Percentiles rank a stretch among this genome's conserved stretches.
phyloP scores from a whole-genome alignment of 2,888 invertebrate species.

The Epicampocera succincta region DNA sequence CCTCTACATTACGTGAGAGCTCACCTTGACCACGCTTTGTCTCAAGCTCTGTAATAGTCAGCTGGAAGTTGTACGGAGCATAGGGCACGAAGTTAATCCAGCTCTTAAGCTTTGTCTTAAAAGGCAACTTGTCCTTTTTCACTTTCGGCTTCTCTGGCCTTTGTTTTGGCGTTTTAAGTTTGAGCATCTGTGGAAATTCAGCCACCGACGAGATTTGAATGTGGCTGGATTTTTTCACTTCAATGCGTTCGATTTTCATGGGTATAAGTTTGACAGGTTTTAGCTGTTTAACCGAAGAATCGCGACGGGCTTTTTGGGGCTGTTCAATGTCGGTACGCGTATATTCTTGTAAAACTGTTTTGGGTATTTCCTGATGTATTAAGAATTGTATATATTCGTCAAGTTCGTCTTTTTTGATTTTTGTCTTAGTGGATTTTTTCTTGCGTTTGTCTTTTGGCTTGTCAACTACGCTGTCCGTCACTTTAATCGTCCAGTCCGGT shows the following conservation, averaged over 20 bases:
- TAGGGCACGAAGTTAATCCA: constrained; percentile 86
- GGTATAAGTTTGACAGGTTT: constrained; percentile 80
- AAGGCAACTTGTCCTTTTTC: constrained; percentile 82
- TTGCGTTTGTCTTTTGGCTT: constrained; percentile 73
- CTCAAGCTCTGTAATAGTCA: constrained; percentile 75
- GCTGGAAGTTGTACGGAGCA: constrained; percentile 83
- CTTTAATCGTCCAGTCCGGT: constrained; percentile 68
- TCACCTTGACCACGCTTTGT: constrained; percentile 85
- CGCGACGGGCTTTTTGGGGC: constrained; percentile 77
- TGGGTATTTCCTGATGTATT: constrained; percentile 81
- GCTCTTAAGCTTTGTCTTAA: constrained; percentile 88
- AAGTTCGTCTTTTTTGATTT: constrained; percentile 78
- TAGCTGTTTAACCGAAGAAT: constrained; percentile 73
- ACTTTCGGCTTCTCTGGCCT: constrained; percentile 82
- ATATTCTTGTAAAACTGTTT: constrained; percentile 81
- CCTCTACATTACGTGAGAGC: constrained; percentile 86
- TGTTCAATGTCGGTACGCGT: constrained; percentile 79
- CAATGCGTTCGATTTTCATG: constrained; percentile 84
- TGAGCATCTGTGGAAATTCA: constrained; percentile 85
- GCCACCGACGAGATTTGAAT: constrained; percentile 84
- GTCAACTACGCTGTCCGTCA: constrained; percentile 70
- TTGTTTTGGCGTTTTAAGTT: constrained; percentile 83
- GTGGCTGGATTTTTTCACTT: constrained; percentile 84
- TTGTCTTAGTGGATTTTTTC: constrained; percentile 76
- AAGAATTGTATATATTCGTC: constrained; percentile 81